These are phyloP conservation scores for Anniella stebbinsi DNA, from an alignment of 2,797 vertebrate species.

Conservation along the genomic window DNA sequence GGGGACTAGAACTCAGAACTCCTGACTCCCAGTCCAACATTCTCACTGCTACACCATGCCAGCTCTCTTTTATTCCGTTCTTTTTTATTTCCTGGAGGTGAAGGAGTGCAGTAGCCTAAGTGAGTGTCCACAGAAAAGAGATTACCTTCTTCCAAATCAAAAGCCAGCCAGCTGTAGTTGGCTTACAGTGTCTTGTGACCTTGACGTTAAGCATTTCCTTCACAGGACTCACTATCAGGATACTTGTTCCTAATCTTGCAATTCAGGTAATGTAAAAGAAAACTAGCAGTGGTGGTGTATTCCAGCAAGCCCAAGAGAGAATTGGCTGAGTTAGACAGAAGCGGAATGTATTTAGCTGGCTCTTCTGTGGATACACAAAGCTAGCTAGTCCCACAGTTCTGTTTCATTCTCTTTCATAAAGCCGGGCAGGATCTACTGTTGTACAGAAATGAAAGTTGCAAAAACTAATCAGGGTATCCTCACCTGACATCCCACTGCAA, in stretches of 20 bases:
- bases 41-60: too few species aligned
- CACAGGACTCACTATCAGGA: not conserved
- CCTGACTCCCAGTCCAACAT: too few species aligned
- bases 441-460: constrained; percentile 27
- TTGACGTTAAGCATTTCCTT: not conserved
- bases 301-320: constrained; percentile 6
- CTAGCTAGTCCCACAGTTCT: constrained; percentile 32
- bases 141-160: not conserved
- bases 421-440: constrained; percentile 5
- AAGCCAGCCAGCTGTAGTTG: not conserved
- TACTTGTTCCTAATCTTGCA: constrained; percentile 26
- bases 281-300: not conserved
- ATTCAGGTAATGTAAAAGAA: constrained; percentile 28
- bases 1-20: too few species aligned
- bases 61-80: not conserved
- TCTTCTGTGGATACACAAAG: not conserved
- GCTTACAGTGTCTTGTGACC: not conserved
- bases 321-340: constrained; percentile 32
- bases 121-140: too few species aligned
- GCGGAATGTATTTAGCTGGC: constrained; percentile 7
- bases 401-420: constrained; percentile 12
- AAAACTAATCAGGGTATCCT: constrained; percentile 2
- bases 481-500: constrained; percentile 46
- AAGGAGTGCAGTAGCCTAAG: not conserved
- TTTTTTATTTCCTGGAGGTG: not conserved